Percentiles rank a stretch among this genome's conserved stretches.
These are phyloP conservation scores for Semaprochilodus insignis DNA, from an alignment of 2,797 vertebrate species.

Conservation along the genomic window DNA sequence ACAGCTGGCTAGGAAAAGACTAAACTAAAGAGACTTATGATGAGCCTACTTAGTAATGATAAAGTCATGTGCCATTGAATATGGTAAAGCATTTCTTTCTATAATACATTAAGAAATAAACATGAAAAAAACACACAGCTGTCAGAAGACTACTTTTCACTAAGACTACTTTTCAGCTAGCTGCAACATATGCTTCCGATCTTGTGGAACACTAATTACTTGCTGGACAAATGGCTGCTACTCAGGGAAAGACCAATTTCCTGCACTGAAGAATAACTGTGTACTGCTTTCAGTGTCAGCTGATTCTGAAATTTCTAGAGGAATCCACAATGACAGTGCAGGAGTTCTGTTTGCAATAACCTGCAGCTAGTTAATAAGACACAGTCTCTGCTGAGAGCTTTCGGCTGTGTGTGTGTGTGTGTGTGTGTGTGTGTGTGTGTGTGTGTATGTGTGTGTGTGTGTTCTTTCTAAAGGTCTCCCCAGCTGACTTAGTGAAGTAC, in stretches of 20 bases:
- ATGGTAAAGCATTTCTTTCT: too few relatives aligned
- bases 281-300: not conserved
- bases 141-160: too few relatives aligned
- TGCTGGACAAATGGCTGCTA: not conserved
- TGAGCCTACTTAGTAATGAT: slow-evolving; percentile 14
- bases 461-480: slow-evolving; percentile 22
- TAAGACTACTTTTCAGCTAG: not conserved
- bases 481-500: slow-evolving; percentile 30
- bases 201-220: not conserved
- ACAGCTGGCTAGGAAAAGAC: slow-evolving; percentile 81
- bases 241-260: not conserved
- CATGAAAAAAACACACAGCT: too few relatives aligned
- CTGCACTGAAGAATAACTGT: not conserved
- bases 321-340: slow-evolving; percentile 24
- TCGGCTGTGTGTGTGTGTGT: slow-evolving; percentile 5
- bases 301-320: not conserved
- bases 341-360: slow-evolving; percentile 28
- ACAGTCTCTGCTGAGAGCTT: slow-evolving; percentile 20
- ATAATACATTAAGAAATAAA: too few relatives aligned
- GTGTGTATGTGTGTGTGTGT: not conserved
- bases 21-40: slow-evolving; percentile 55
- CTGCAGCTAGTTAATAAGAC: slow-evolving; percentile 24
- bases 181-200: not conserved
- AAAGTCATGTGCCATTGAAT: too few relatives aligned
- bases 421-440: not conserved